These are phyloP conservation scores for Ditylenchus weischeri DNA, from an alignment of 2,888 invertebrate species.

Conservation along the genomic window DNA sequence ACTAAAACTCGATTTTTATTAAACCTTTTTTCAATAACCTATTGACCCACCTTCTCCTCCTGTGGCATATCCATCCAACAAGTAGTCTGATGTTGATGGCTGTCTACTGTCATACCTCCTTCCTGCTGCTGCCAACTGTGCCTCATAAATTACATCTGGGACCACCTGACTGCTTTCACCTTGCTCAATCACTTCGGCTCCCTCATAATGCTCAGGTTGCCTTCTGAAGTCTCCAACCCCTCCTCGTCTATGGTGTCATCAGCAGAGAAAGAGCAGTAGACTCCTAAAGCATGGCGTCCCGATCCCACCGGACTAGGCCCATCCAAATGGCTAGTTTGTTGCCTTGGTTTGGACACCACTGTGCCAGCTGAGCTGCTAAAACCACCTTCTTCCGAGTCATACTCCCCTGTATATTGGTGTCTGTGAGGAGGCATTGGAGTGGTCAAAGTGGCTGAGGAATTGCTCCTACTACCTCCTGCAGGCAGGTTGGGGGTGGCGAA, in stretches of 20 bases:
- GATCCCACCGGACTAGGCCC: not conserved
- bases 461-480: not conserved
- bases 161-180: not conserved
- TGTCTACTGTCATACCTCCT: conserved; percentile 30
- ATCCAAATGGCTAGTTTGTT: not conserved
- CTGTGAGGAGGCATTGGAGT: not conserved
- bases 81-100: not conserved
- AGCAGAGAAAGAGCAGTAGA: conserved; percentile 12
- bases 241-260: conserved; percentile 6
- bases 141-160: conserved; percentile 27
- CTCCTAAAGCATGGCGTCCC: not conserved
- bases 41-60: not conserved
- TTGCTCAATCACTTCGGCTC: not conserved
- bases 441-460: not conserved
- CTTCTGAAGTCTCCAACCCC: not conserved
- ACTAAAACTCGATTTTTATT: no score
- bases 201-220: not conserved
- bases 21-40: no score
- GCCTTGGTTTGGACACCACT: not conserved
- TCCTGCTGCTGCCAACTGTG: conserved; percentile 31
- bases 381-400: conserved; percentile 7
- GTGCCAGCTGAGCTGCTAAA: conserved; percentile 3
- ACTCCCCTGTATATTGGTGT: not conserved
- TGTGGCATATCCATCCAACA: not conserved
- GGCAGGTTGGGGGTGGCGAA: conserved; percentile 2